Evolutionary conservation across 2,113 vertebrate species (phyloP), one percentile per base, ranked within the genome.

Genomic region (Numida meleagris): DNA sequence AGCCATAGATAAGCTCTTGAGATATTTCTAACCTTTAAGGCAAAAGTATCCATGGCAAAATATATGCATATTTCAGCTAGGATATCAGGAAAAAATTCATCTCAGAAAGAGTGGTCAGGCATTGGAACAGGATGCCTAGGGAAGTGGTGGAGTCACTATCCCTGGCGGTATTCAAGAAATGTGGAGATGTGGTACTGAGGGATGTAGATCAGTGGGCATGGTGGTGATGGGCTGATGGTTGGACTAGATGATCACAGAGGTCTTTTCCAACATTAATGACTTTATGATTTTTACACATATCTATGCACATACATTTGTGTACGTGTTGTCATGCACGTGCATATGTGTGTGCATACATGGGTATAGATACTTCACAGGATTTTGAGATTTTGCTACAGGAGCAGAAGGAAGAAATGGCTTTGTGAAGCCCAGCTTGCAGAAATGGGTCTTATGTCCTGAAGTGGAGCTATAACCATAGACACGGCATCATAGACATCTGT

Each of bases 311-410:
- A 50, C 38, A 29, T 36, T 50, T 70, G n/a, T 38, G 43, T 67
- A 29, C 3, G 12, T 19, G 46, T 8, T 7, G 38, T 10, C 40
- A 24, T 62, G 33, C 17, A 33, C 20, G 31, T 19, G 31, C 1
- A 31, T 4, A 6, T 0, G 0, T 10, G 31, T 51, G 38, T 2
- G 1, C 29, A 9, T 8, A 21, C 0, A 3, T 19, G 24, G 8
- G 4, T 36, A 46, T 53, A 58, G 84, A 78, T 15, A 8, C 27
- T 50, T 33, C 1, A 36, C 16, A 51, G 8, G 10, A 46, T 42
- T 84, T 46, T 46, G 12, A 43, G 46, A 51, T 82, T 82, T 75
- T 63, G 23, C 33, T n/a, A 5, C 5, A 16, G 13, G 23, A 78
- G 14, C 1, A 73, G 31, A 81, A 63, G 43, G 31, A 59, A 88